A percentile compares a stretch with the other conserved stretches of the same genome.
Evolutionary conservation across 2,113 vertebrate genomes (phyloP).

Genomic region (Dromiciops gliroides): DNA sequence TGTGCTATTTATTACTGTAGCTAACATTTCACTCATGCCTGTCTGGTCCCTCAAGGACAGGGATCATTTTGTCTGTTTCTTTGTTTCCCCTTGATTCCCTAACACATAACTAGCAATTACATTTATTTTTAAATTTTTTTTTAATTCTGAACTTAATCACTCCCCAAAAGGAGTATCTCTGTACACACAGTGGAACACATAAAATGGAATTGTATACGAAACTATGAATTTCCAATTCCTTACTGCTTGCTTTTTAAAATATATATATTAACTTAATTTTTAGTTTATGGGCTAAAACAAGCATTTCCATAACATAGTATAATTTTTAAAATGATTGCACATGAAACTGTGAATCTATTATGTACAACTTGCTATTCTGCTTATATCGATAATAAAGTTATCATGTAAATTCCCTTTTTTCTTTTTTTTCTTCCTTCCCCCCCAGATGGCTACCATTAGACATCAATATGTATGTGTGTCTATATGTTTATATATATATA

Average conservation of each 20-base stretch:
- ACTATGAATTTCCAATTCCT: background rate
- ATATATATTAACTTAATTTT: too few relatives aligned
- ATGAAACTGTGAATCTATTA: too few relatives aligned
- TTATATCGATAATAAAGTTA: background rate
- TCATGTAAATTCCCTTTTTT: background rate
- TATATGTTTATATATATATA: too few relatives aligned
- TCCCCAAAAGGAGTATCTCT: background rate
- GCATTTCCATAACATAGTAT: too few relatives aligned
- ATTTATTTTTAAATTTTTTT: background rate
- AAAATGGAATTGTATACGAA: background rate
- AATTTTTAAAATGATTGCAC: too few relatives aligned
- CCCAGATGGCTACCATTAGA: background rate
- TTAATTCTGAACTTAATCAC: background rate
- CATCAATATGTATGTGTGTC: background rate
- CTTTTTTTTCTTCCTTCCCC: too few relatives aligned
- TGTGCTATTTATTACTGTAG: background rate
- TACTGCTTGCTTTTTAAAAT: too few relatives aligned
- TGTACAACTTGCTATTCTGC: background rate
- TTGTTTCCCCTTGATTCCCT: background rate
- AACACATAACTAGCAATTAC: background rate
- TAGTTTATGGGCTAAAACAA: too few relatives aligned
- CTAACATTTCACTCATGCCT: background rate
- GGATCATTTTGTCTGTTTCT: background rate
- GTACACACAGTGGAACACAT: background rate
- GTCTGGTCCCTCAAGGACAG: background rate